Evolutionary conservation across 2,797 vertebrate species (phyloP).

Genomic region (Staurois parvus): DNA sequence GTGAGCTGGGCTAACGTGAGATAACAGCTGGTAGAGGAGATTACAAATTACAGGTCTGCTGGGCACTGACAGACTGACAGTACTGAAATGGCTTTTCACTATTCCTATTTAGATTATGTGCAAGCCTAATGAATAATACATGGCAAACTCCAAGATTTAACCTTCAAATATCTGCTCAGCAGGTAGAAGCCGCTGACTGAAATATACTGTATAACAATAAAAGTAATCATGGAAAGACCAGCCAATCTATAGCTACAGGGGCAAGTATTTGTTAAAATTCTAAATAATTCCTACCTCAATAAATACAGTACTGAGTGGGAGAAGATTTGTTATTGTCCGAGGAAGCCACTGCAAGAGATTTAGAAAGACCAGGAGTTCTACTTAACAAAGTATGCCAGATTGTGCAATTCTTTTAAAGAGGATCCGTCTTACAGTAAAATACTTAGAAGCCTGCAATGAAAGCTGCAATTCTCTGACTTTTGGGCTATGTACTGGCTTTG

Average conservation of each 20-base stretch:
- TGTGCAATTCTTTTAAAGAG: too few relatives aligned
- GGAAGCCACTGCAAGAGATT: too few relatives aligned
- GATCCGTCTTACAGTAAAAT: too few relatives aligned
- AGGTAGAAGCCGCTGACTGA: slow-evolving; percentile 17
- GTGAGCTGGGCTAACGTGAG: slow-evolving; percentile 11
- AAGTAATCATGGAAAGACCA: not conserved
- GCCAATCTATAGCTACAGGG: slow-evolving; percentile 1
- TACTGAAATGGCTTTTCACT: slow-evolving; percentile 40
- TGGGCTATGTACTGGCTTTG: too few relatives aligned
- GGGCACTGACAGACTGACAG: slow-evolving; percentile 38
- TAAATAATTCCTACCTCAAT: not conserved
- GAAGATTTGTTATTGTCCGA: not conserved
- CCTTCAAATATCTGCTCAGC: slow-evolving; percentile 39
- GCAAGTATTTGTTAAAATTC: too few relatives aligned
- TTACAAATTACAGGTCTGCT: slow-evolving; percentile 45
- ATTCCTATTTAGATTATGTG: slow-evolving; percentile 25
- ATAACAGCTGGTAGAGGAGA: slow-evolving; percentile 31
- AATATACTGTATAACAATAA: not conserved
- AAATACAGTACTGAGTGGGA: not conserved
- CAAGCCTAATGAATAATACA: slow-evolving; percentile 37
- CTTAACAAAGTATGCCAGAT: too few relatives aligned
- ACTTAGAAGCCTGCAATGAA: too few relatives aligned
- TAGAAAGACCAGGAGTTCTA: too few relatives aligned
- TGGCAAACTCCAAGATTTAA: slow-evolving; percentile 43
- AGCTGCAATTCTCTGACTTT: too few relatives aligned